These are phyloP conservation scores for Ageneiosus marmoratus DNA, from an alignment of 2,113 vertebrate genomes.

Conservation along the genomic window DNA sequence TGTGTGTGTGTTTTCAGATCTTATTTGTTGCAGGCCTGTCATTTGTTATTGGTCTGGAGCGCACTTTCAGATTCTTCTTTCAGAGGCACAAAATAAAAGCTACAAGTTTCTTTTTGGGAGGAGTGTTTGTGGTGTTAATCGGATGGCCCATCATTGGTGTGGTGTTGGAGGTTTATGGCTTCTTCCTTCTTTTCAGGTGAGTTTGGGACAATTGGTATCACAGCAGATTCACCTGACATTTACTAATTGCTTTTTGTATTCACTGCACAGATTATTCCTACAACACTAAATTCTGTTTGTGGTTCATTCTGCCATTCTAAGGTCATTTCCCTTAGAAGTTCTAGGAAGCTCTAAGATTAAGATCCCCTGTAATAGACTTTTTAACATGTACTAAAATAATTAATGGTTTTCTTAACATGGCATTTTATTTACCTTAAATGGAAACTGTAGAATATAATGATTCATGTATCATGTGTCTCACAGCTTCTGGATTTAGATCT, in stretches of 20 bases:
- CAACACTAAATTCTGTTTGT: not conserved
- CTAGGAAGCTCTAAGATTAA: not conserved
- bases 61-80: slow-evolving; percentile 98
- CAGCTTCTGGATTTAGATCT: not conserved
- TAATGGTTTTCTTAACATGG: too few species aligned
- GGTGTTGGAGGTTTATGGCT: slow-evolving; percentile 93
- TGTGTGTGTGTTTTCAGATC: slow-evolving; percentile 75
- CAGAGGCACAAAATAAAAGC: slow-evolving; percentile 98
- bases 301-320: not conserved
- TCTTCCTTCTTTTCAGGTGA: slow-evolving; percentile 97
- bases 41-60: slow-evolving; percentile 95
- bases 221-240: not conserved
- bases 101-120: slow-evolving; percentile 94
- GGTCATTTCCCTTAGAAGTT: not conserved
- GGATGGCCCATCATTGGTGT: slow-evolving; percentile 97
- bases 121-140: slow-evolving; percentile 90
- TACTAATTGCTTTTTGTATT: not conserved
- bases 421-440: not conserved
- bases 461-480: not conserved
- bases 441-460: not conserved
- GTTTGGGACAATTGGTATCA: not conserved
- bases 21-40: slow-evolving; percentile 94
- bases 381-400: not conserved
- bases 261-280: not conserved
- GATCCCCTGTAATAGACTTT: not conserved